Conservation (phyloP, 2,797 vertebrate species). For the Crax fasciolata region DNA sequence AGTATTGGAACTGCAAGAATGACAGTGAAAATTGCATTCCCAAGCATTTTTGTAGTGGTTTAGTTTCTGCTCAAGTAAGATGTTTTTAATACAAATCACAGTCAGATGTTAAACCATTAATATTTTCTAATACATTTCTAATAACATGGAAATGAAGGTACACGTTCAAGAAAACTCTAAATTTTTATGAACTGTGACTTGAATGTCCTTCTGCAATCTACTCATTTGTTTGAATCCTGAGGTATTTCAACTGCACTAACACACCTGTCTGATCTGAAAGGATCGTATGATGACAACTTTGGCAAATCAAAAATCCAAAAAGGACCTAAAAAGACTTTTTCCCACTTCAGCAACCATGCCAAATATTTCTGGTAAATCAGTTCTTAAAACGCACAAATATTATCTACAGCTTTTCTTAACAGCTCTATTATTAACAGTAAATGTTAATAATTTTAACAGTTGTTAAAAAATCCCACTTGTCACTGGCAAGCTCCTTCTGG, state of each 20-base stretch:
- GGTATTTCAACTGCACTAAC: background rate
- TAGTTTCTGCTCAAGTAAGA: background rate
- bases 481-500: background rate
- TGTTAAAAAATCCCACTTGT: background rate
- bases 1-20: accelerated
- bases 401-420: background rate
- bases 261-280: background rate
- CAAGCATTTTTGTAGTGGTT: background rate
- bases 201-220: background rate
- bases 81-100: background rate
- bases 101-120: background rate
- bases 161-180: accelerated
- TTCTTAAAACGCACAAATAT: background rate
- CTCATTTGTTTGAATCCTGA: background rate
- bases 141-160: background rate
- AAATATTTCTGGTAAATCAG: background rate
- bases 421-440: background rate
- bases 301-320: background rate
- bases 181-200: background rate
- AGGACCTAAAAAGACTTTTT: background rate
- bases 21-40: background rate
- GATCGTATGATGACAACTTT: background rate
- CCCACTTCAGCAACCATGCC: background rate
- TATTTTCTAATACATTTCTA: background rate
- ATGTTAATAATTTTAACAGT: accelerated